Conservation (phyloP, 2,888 invertebrate genomes). For the Drosophila lutescens region DNA sequence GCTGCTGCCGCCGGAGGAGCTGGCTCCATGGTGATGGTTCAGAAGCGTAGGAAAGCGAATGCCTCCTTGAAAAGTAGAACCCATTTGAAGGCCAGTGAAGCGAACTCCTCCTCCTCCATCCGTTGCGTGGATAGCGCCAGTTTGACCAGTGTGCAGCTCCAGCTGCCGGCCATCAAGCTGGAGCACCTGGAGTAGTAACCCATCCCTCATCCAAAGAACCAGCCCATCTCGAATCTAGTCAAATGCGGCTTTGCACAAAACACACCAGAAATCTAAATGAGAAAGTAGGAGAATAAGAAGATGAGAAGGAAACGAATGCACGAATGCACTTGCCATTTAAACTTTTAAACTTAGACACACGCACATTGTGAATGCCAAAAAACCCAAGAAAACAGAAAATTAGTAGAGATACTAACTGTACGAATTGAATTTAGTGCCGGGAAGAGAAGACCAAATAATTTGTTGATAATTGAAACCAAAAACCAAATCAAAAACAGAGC, state of each 20-base stretch:
- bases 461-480: slow-evolving; percentile 54
- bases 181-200: slow-evolving; percentile 73
- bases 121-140: slow-evolving; percentile 73
- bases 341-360: slow-evolving; percentile 24
- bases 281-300: neutral
- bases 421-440: slow-evolving; percentile 40
- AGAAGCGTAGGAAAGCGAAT: slow-evolving; percentile 12
- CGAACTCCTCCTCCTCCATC: slow-evolving; percentile 57
- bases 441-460: slow-evolving; percentile 19
- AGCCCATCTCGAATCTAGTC: slow-evolving; percentile 42
- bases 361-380: slow-evolving; percentile 30
- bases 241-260: slow-evolving; percentile 25
- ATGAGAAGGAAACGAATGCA: neutral
- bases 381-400: slow-evolving; percentile 1
- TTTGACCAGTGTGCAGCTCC: slow-evolving; percentile 46
- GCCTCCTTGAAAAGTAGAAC: neutral
- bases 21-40: neutral
- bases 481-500: slow-evolving; percentile 3
- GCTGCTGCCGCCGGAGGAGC: neutral
- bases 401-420: slow-evolving; percentile 17
- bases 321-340: slow-evolving; percentile 35
- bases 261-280: neutral
- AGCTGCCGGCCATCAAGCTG: slow-evolving; percentile 74
- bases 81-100: slow-evolving; percentile 1
- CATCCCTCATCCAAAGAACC: neutral